Evolutionary conservation across 2,797 vertebrate genomes (phyloP), one percentile per base, ranked within the genome.

Genomic region (Lagorchestes hirsutus): DNA sequence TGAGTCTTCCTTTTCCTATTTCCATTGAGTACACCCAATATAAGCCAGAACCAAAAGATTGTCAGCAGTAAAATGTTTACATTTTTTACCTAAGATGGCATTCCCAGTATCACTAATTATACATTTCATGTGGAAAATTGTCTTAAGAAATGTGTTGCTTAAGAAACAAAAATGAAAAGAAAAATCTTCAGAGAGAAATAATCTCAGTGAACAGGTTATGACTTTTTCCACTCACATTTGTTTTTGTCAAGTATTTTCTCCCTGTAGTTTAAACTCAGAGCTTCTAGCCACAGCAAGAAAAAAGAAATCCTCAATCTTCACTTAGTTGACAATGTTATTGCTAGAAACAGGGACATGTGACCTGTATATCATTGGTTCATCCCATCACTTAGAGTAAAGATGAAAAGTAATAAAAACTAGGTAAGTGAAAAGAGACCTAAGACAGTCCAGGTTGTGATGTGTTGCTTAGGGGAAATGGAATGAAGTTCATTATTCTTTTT

Each of bases 21-120:
- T 82, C 29, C 87, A 55, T n/a, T 97, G 31, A 94, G 57, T 55
- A 92, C 67, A 1, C 18, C 50, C 74, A 58, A 29, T 14, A 94
- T 94, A 94, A 97, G 92, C 96, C 59, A 93, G 97, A 96, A 98
- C 9, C 94, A 96, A 96, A 95, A 55, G 90, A 10, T 27, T 2
- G 10, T 87, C 74, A 87, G 46, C 10, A 50, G 8, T 87, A 54
- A 94, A 74, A 90, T 97, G 95, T 93, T 92, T 5, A 92, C 58
- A 91, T 92, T 94, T 9, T 92, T 92, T 95, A 31, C 24, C 92
- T 94, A 55, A 92, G 29, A 74, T 55, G 94, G 57, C 95, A 74
- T 95, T 96, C 95, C 90, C 95, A 91, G 56, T 92, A 52, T 90
- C 5, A 4, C 1, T 67, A 87, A 95, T 5, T 67, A 10, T 55